Conservation (phyloP, 2,113 vertebrate species). For the Athene cunicularia region DNA sequence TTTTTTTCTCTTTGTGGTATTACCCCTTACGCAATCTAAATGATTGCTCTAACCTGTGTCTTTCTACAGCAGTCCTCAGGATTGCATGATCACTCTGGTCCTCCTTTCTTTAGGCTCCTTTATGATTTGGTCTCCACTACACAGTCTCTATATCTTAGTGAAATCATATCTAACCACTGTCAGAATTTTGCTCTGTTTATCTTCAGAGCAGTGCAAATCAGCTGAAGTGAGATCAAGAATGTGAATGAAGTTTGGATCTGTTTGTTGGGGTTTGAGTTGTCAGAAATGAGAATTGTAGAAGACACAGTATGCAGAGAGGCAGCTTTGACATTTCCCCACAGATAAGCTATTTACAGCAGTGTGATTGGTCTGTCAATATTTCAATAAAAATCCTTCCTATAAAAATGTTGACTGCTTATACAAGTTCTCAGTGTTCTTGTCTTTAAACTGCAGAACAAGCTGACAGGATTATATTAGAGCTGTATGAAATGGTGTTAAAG, state of each 20-base stretch:
- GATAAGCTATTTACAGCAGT: not conserved
- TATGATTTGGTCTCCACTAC: not conserved
- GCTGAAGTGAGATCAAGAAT: not conserved
- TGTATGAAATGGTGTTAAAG: not conserved
- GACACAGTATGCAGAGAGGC: not conserved
- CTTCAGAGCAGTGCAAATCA: not conserved
- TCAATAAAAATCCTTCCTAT: not conserved
- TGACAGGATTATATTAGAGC: not conserved
- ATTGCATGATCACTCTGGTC: not conserved
- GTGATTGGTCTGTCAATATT: not conserved
- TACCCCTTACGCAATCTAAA: not conserved
- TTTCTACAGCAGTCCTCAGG: not conserved
- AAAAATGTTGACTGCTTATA: not conserved
- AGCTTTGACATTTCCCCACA: not conserved
- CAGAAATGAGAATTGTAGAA: not conserved
- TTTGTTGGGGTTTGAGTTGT: not conserved
- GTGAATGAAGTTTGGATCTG: not conserved
- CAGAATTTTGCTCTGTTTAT: not conserved
- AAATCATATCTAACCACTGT: not conserved
- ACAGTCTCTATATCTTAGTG: not conserved
- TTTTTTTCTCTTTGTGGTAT: not conserved
- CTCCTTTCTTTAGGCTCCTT: not conserved
- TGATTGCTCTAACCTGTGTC: not conserved
- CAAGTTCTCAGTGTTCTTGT: not conserved
- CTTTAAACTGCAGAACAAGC: not conserved